phyloP scores from a whole-genome alignment of 2,888 invertebrate species.

The Mesopsocus fuscifrons region DNA sequence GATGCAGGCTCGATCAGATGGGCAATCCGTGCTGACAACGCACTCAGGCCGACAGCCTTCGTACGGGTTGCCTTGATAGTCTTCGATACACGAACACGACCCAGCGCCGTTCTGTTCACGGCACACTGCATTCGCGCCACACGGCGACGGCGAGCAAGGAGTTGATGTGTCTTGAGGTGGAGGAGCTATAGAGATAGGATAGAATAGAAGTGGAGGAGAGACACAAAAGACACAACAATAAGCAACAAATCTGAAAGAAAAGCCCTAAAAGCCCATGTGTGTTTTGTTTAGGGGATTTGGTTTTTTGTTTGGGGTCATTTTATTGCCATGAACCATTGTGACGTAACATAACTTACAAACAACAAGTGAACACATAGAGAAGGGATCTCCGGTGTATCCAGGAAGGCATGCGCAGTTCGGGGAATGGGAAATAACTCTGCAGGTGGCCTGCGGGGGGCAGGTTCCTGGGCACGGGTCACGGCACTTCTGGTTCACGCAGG shows the following conservation, averaged over 20 bases:
- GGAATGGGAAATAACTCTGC: constrained; percentile 30
- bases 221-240: not conserved
- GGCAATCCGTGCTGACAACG: constrained; percentile 41
- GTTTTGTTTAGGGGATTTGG: no score
- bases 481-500: constrained; percentile 22
- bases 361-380: constrained; percentile 25
- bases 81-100: constrained; percentile 47
- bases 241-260: not conserved
- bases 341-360: not conserved
- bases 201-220: not conserved
- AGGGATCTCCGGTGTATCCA: constrained; percentile 36
- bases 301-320: no score
- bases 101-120: constrained; percentile 50
- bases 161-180: constrained; percentile 21
- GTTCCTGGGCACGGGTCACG: constrained; percentile 21
- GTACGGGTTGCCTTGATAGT: constrained; percentile 55
- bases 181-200: constrained; percentile 2
- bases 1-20: constrained; percentile 39
- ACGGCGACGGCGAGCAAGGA: constrained; percentile 53
- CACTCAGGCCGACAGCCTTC: constrained; percentile 46
- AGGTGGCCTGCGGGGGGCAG: constrained; percentile 21
- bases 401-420: constrained; percentile 33
- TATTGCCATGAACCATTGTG: not conserved
- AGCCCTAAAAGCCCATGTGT: not conserved
- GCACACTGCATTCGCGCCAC: constrained; percentile 52